These are phyloP conservation scores for Pelvicachromis taeniatus DNA, from an alignment of 2,113 vertebrate species.

Conservation along the genomic window DNA sequence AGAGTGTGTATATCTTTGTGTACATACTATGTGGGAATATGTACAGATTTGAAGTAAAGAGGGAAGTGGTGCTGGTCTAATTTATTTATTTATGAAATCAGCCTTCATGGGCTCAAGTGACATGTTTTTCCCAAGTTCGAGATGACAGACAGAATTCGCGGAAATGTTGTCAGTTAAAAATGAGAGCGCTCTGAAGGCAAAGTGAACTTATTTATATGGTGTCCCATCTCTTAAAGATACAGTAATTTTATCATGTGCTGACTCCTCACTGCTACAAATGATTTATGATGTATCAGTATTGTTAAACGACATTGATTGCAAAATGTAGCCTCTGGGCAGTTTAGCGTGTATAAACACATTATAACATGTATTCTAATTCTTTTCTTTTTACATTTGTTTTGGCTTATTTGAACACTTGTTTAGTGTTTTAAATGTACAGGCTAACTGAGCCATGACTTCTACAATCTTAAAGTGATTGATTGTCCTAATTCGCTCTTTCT, in stretches of 20 bases:
- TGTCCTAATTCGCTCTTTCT: not conserved
- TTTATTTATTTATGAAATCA: constrained; percentile 70
- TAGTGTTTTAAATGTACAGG: not conserved
- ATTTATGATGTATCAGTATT: not conserved
- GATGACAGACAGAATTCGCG: not conserved
- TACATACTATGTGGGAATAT: constrained; percentile 49
- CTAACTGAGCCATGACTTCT: constrained; percentile 21
- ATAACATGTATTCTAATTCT: not conserved
- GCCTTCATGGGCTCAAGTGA: constrained; percentile 15
- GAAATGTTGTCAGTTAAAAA: not conserved
- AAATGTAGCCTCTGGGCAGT: not conserved
- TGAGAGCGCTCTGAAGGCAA: not conserved
- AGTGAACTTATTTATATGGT: not conserved
- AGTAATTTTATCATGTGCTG: not conserved
- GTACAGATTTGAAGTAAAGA: constrained; percentile 24
- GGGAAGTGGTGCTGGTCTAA: constrained; percentile 43
- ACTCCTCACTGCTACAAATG: not conserved
- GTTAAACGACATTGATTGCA: not conserved
- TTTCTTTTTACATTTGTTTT: not conserved
- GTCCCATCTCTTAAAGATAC: not conserved
- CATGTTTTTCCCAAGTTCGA: constrained; percentile 8
- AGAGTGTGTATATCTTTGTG: constrained; percentile 33
- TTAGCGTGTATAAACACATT: not conserved
- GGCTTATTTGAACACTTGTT: not conserved
- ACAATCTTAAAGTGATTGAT: not conserved